phyloP scores from a whole-genome alignment of 2,797 vertebrate genomes.

The Peromyscus nudipes region DNA sequence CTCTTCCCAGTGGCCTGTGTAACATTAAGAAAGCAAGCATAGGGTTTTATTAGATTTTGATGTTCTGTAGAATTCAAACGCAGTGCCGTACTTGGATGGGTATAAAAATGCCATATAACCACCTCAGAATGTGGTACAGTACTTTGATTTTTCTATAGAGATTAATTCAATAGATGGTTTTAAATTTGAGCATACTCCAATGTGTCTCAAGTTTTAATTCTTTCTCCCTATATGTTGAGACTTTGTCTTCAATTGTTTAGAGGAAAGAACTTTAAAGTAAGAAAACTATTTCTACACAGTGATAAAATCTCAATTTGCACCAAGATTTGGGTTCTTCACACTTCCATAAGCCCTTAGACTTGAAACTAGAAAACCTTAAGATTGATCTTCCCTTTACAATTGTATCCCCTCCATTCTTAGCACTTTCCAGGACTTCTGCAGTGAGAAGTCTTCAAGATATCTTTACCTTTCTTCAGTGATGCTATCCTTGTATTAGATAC shows the following conservation, averaged over 20 bases:
- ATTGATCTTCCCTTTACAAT: not conserved
- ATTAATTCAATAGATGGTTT: not conserved
- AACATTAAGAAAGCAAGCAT: not conserved
- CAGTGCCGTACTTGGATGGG: not conserved
- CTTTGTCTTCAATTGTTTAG: constrained; percentile 7
- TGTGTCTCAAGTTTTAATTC: not conserved
- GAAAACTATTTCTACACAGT: not conserved
- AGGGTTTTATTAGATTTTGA: not conserved
- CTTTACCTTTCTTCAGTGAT: not conserved
- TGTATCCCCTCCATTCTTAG: not conserved
- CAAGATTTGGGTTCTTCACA: not conserved
- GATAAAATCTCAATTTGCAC: not conserved
- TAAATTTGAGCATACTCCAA: not conserved
- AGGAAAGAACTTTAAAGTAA: not conserved
- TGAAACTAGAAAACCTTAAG: not conserved
- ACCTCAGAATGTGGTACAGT: not conserved
- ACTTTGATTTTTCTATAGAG: constrained; percentile 8
- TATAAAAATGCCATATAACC: not conserved
- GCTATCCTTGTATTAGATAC: not conserved
- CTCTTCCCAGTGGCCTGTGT: not conserved
- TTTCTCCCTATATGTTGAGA: not conserved
- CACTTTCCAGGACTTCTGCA: not conserved
- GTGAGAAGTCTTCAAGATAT: not conserved
- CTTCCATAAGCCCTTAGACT: not conserved
- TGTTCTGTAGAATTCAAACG: not conserved